Evolutionary conservation across 2,888 invertebrate species (phyloP), one percentile per base, ranked within the genome.

Genomic region (Bellardia pandia): DNA sequence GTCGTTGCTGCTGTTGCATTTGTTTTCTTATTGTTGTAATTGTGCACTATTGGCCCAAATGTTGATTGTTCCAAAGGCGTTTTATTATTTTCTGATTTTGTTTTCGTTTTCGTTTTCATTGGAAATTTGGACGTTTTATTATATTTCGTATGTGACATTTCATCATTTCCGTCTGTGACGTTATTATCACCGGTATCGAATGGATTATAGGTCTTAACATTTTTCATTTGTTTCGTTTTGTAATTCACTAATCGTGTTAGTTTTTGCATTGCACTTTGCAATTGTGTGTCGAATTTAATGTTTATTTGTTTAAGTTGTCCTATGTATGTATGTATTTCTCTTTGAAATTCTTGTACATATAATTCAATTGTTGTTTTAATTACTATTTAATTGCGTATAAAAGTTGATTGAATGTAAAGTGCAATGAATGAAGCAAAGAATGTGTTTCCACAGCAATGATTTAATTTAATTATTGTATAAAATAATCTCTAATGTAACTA

Each of bases 231-330:
- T 89, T 86, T 90, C 75, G 85, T 88, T 89, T 91, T 86, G 89
- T 89, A 76, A 78, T 89, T 90, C 89, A 92, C 90, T 90, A 92
- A 87, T 78, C 90, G 91, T 85, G 90, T 90, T 88, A 92, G 88
- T 91, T 91, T 92, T 90, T 89, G 91, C 92, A 92, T 92, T 89
- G 74, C 85, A 58, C 56, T 40, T 71, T 30, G 5, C 51, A 80
- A 58, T 62, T 64, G 14, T 51, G 13, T 74, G 5, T 56, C 48
- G 5, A 23, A 30, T 58, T 16, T 5, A 37, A 5, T 51, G 62
- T 48, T 71, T 66, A 5, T 60, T 60, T 5, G 7, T 37, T 45
- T 3, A 16, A 7, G 13, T 64, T 45, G 77, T 40, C 42, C 45
- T 69, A 48, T 37, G 8, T 23, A 16, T 37, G 8, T 23, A 16